Conservation (phyloP, 1,140 invertebrate species). For the Achatina immaculata region DNA sequence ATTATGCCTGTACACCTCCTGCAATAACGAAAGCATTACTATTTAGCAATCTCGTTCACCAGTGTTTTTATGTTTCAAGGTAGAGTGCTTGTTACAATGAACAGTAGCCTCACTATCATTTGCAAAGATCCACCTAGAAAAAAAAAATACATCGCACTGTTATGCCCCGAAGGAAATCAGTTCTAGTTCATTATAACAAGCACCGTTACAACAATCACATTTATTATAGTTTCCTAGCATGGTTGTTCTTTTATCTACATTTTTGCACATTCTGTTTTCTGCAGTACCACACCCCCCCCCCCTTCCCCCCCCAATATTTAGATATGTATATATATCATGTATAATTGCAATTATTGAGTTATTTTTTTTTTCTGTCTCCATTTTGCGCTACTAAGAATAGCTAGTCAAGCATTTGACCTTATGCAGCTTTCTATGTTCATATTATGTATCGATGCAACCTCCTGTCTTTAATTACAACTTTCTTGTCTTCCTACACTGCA, state of each 20-base stretch:
- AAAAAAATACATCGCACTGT: too few relatives aligned
- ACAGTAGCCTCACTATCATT: background rate
- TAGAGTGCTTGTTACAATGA: background rate
- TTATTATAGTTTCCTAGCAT: too few relatives aligned
- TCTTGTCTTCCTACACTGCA: slow-evolving; percentile 30
- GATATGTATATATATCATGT: slow-evolving; percentile 28
- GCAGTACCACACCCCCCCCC: too few relatives aligned
- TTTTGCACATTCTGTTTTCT: too few relatives aligned
- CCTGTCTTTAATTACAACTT: slow-evolving; percentile 18
- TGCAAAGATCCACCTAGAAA: too few relatives aligned
- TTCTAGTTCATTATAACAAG: background rate
- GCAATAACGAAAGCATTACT: slow-evolving; percentile 33
- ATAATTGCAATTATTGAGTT: slow-evolving; percentile 26
- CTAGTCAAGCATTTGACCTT: slow-evolving; percentile 16
- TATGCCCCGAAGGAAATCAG: background rate
- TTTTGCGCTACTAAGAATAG: background rate
- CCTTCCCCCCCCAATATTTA: too few relatives aligned
- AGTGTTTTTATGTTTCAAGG: background rate
- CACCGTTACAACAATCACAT: too few relatives aligned
- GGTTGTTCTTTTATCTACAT: background rate
- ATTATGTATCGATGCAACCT: slow-evolving; percentile 25
- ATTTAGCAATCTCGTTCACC: slow-evolving; percentile 6
- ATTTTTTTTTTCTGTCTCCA: slow-evolving; percentile 29
- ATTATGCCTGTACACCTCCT: background rate
- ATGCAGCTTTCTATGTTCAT: slow-evolving; percentile 22